Evolutionary conservation across 2,888 invertebrate species (phyloP).

Genomic region (Drosophila pullipes): DNA sequence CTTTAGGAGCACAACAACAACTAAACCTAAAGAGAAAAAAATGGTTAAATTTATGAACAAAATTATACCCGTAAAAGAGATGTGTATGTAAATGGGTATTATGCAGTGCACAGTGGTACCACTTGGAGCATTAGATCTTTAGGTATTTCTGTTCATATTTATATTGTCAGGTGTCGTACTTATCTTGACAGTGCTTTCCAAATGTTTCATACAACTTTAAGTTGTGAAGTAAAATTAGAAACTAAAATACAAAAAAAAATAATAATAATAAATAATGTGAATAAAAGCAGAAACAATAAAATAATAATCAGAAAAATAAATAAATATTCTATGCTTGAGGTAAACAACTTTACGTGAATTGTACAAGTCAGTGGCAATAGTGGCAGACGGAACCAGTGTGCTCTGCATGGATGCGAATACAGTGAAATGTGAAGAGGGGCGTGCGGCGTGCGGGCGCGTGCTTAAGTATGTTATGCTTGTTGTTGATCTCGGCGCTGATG

Average conservation of each 20-base stretch:
- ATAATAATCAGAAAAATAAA: background rate
- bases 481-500: constrained; percentile 18
- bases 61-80: constrained; percentile 2
- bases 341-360: constrained; percentile 2
- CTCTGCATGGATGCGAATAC: background rate
- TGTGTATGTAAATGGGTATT: constrained; percentile 21
- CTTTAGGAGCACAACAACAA: background rate
- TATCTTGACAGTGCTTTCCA: background rate
- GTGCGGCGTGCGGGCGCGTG: background rate
- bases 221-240: no score
- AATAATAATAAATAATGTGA: background rate
- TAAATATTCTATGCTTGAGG: background rate
- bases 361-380: background rate
- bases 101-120: constrained; percentile 34
- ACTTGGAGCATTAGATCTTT: background rate
- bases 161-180: background rate
- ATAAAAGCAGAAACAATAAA: background rate
- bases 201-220: no score
- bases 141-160: background rate
- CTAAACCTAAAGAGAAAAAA: constrained; percentile 3
- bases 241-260: background rate
- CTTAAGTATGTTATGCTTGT: background rate
- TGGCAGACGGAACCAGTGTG: constrained; percentile 42
- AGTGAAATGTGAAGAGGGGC: background rate
- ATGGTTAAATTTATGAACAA: constrained; percentile 14